Evolutionary conservation across 2,888 invertebrate species (phyloP).

Genomic region (Hirtodrosophila confusa): DNA sequence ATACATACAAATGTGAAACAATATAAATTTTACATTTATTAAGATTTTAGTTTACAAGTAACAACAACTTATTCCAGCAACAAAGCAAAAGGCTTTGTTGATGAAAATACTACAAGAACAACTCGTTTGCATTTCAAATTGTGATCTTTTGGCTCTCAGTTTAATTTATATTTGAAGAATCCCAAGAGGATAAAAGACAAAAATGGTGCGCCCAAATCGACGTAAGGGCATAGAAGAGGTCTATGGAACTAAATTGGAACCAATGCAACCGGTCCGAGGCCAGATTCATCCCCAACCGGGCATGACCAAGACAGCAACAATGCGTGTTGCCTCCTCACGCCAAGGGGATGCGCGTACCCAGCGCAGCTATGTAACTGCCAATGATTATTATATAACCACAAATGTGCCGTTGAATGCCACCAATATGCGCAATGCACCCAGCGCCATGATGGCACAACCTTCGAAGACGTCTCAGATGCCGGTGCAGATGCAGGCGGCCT

Average conservation of each 20-base stretch:
- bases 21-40: constrained; percentile 48
- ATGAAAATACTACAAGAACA: constrained; percentile 12
- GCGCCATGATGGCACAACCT: constrained; percentile 7
- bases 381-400: constrained; percentile 69
- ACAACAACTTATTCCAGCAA: constrained; percentile 16
- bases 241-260: constrained; percentile 72
- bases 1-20: constrained; percentile 50
- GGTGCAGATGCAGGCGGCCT: constrained; percentile 12
- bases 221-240: constrained; percentile 81
- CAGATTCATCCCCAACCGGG: constrained; percentile 40
- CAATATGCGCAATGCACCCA: constrained; percentile 41
- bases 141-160: constrained; percentile 36
- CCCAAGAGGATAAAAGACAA: constrained; percentile 3
- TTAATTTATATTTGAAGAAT: background rate
- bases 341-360: constrained; percentile 56
- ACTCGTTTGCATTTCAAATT: constrained; percentile 24
- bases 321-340: constrained; percentile 53
- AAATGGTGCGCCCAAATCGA: constrained; percentile 78
- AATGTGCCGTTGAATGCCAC: constrained; percentile 57
- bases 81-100: constrained; percentile 13
- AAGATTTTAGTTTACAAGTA: constrained; percentile 50
- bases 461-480: constrained; percentile 28
- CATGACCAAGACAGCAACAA: constrained; percentile 52
- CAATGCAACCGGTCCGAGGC: constrained; percentile 48
- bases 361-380: constrained; percentile 64